Evolutionary conservation across 2,888 invertebrate species (phyloP).

Genomic region (Andrena fulva): DNA sequence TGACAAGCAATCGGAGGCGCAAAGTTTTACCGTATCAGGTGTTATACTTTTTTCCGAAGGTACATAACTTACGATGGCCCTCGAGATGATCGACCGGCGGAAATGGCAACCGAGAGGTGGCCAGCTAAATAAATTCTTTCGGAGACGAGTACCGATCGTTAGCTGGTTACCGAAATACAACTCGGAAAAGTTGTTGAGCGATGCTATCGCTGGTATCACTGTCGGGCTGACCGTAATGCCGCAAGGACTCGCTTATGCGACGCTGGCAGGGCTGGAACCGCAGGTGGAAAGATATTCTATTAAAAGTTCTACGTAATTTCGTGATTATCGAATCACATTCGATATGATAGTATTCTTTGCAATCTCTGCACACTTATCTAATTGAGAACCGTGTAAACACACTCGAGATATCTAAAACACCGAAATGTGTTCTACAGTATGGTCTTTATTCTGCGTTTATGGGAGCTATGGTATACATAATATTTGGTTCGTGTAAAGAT

Average conservation of each 20-base stretch:
- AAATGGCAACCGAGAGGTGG: conserved; percentile 56
- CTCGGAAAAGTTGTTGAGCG: conserved; percentile 91
- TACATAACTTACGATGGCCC: conserved; percentile 53
- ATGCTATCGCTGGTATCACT: conserved; percentile 96
- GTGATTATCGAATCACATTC: background rate
- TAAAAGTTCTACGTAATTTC: conserved; percentile 20
- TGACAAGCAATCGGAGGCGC: too few species aligned
- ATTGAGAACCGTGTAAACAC: too few species aligned
- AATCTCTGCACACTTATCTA: too few species aligned
- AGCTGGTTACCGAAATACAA: conserved; percentile 92
- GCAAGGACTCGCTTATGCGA: conserved; percentile 96
- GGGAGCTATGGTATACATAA: conserved; percentile 95
- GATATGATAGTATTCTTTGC: too few species aligned
- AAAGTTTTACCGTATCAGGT: background rate
- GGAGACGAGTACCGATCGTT: conserved; percentile 88
- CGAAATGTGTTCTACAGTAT: conserved; percentile 87
- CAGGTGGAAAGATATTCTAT: conserved; percentile 86
- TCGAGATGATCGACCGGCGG: conserved; percentile 58
- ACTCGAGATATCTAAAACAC: background rate
- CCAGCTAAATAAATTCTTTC: conserved; percentile 71
- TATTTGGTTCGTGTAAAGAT: conserved; percentile 95
- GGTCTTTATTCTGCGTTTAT: conserved; percentile 97
- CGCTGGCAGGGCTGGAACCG: conserved; percentile 94
- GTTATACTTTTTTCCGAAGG: conserved; percentile 7
- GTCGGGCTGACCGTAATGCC: conserved; percentile 97